Percentiles rank a stretch among this genome's conserved stretches.
These are phyloP conservation scores for Hydrolagus colliei DNA, from an alignment of 2,797 vertebrate species.

Conservation along the genomic window DNA sequence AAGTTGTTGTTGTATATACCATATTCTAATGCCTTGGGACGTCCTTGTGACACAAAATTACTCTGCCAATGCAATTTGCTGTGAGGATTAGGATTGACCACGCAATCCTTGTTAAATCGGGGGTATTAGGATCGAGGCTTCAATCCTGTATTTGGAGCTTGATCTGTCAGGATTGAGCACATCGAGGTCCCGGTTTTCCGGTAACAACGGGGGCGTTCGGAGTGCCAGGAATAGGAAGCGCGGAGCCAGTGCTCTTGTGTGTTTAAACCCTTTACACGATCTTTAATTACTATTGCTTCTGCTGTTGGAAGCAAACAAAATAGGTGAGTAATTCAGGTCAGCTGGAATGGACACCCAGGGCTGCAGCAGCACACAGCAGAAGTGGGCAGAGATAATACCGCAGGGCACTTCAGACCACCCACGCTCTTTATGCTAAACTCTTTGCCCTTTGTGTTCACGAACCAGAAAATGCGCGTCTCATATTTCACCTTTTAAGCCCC, in stretches of 20 bases:
- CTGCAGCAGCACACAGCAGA: conserved; percentile 23
- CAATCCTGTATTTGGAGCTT: too few relatives aligned
- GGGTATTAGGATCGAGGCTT: too few relatives aligned
- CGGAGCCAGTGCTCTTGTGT: not conserved
- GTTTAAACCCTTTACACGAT: not conserved
- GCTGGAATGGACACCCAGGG: conserved; percentile 29
- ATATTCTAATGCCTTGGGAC: too few relatives aligned
- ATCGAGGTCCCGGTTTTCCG: too few relatives aligned
- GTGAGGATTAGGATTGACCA: too few relatives aligned
- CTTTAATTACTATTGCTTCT: conserved; percentile 32
- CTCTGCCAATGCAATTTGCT: too few relatives aligned
- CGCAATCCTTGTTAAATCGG: too few relatives aligned
- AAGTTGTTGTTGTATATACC: too few relatives aligned
- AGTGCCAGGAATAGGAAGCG: too few relatives aligned
- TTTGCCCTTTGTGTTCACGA: conserved; percentile 25
- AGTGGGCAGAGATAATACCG: not conserved
- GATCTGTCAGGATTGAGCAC: too few relatives aligned
- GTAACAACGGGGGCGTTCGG: too few relatives aligned
- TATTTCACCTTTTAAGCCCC: conserved; percentile 31
- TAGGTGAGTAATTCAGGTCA: conserved; percentile 28
- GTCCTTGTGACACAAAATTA: too few relatives aligned
- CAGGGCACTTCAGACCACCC: conserved; percentile 17
- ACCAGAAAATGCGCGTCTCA: conserved; percentile 28
- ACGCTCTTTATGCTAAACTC: conserved; percentile 30
- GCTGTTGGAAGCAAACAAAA: conserved; percentile 22